Base-by-base conservation (phyloP, 2,797 vertebrate species). In the Poecilia gillii region DNA sequence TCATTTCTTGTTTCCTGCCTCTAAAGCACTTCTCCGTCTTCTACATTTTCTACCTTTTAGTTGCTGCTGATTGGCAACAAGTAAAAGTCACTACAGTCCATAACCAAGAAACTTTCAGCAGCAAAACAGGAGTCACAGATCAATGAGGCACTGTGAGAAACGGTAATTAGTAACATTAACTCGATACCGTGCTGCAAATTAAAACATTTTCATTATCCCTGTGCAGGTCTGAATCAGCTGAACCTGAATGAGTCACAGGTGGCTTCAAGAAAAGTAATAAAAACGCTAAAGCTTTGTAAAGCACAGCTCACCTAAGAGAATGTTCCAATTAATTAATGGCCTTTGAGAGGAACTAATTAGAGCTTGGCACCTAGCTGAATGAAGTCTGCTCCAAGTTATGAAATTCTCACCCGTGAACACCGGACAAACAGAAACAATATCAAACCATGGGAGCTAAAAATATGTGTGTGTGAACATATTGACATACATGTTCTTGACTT, bases 311-410 rank as follows among this genome's bases (percentile, higher is more conserved):
- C 62, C 39, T 23, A 25, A 73, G 18, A 79, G 83, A 70, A 43
- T 20, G 23, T 47, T 20, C 9, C 64, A 77, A 83, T 81, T 73
- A 77, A 78, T 76, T 77, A 47, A 68, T 9, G 83, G 81, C 57
- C 31, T 73, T 31, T 73, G 73, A 57, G 41, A 59, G 41, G 16
- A 80, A 45, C 73, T 88, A 87, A 92, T 92, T 73, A 89, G 76
- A 75, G 68, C 36, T 18, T 13, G 6, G 53, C 49, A 73, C 33
- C 75, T 62, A 51, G 45, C 76, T 84, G 77, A 71, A 78, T 74
- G 59, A 0, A 45, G 2, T 7, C 1, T 55, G 3, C 77, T 79
- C 68, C 39, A 62, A 23, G 71, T 78, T 72, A 31, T 33, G 14
- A 62, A 33, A 57, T 28, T 57, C 25, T 57, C 55, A 57, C 55